phyloP scores from a whole-genome alignment of 2,113 vertebrate genomes.

The Acinonyx jubatus region DNA sequence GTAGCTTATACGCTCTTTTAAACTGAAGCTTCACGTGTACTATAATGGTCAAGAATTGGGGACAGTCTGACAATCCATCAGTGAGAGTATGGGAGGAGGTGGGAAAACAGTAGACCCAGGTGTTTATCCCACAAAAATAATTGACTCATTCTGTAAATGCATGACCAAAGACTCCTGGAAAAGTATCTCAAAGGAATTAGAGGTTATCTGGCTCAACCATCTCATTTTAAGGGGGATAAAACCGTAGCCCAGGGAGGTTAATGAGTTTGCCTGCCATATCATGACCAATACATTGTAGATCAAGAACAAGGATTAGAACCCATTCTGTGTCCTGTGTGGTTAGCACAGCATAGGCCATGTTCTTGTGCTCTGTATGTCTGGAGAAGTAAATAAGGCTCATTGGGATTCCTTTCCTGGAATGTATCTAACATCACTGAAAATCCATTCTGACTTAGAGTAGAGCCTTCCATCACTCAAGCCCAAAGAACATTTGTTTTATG shows the following conservation, averaged over 20 bases:
- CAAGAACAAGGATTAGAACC: neutral
- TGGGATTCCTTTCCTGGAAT: neutral
- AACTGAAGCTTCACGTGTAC: neutral
- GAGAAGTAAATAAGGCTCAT: neutral
- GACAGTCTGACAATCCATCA: neutral
- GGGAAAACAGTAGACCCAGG: neutral
- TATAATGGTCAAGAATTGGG: neutral
- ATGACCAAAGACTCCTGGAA: neutral
- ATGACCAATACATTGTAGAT: neutral
- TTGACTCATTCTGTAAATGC: neutral
- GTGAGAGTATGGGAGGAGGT: neutral
- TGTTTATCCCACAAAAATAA: slow-evolving; percentile 20
- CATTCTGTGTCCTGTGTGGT: neutral
- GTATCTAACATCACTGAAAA: neutral
- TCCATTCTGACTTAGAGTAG: neutral
- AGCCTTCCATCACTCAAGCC: neutral
- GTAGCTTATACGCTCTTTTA: neutral
- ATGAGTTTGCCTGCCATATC: neutral
- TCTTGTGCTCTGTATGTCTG: neutral
- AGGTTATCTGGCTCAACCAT: neutral
- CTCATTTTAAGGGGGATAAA: neutral
- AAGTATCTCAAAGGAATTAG: neutral
- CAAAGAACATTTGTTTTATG: neutral
- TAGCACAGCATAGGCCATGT: neutral
- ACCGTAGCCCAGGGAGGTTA: neutral